Evolutionary conservation across 1,140 invertebrate species (phyloP), one percentile per base, ranked within the genome.

Genomic region (Papilio polyxenes): DNA sequence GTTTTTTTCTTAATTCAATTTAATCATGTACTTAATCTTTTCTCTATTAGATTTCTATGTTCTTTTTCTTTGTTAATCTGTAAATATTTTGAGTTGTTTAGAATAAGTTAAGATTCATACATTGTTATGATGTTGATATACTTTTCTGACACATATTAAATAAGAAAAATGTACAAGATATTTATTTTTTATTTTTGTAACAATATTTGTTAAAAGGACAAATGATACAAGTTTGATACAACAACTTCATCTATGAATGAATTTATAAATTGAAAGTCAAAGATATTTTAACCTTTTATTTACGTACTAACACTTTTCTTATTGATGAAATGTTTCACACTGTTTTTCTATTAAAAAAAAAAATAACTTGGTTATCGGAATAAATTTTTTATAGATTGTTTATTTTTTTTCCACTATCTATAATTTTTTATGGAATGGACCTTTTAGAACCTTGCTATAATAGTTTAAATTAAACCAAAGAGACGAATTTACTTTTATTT

Each of bases 381-480:
- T 72, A 2, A 15, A 11, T 3, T 37, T 31, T 37, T 31, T 9
- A 65, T 40, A 37, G 2, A 17, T 56, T 17, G 15, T 37, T 31
- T 37, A 17, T 56, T 17, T 37, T 37, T 31, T 37, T 37, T 2
- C 31, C 11, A 72, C 31, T 31, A 17, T 72, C 13, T 69, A 1
- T 69, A 40, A 65, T 65, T 23, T 23, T 65, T 31, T 20, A 7
- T 3, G 8, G 8, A 15, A 37, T 8, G 4, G 8, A 15, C 17
- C 15, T 23, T 15, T 37, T 37, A 37, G 3, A 11, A 15, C 40
- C 13, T 31, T 72, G 37, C 0, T 37, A 13, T 69, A 69, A 69
- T 72, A 13, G 13, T 37, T 37, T 72, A 37, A 72, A 72, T 37
- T 72, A 40, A 72, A 72, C 65, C 65, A 72, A 72, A 72, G 65